A percentile compares a stretch with the other conserved stretches of the same genome.
phyloP scores from a whole-genome alignment of 1,140 invertebrate species.

The Ectropis grisescens region DNA sequence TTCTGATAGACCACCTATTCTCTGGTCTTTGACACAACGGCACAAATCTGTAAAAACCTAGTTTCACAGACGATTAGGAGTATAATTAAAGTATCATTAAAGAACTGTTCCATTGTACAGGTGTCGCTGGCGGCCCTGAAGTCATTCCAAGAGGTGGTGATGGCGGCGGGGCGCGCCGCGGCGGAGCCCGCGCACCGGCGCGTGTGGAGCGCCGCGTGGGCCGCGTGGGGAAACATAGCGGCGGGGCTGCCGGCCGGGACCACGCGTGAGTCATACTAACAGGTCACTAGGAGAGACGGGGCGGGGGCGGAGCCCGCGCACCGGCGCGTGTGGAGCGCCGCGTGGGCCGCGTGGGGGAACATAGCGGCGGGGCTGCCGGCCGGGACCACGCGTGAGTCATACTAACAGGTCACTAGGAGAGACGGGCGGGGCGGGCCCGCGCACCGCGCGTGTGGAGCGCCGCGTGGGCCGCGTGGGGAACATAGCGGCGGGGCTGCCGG shows the following conservation, averaged over 20 bases:
- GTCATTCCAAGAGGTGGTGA: slow-evolving; percentile 94
- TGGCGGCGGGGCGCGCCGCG: slow-evolving; percentile 39
- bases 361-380: slow-evolving; percentile 27
- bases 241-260: slow-evolving; percentile 9
- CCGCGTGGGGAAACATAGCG: slow-evolving; percentile 55
- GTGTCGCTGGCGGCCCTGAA: slow-evolving; percentile 95
- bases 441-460: slow-evolving; percentile 42
- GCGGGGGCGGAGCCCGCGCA: slow-evolving; percentile 24
- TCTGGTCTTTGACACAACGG: no score
- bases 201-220: slow-evolving; percentile 59
- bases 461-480: slow-evolving; percentile 59
- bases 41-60: no score
- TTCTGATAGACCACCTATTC: no score
- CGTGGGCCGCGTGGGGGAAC: slow-evolving; percentile 58
- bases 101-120: no score
- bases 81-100: no score
- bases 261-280: slow-evolving; percentile 97
- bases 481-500: slow-evolving; percentile 27
- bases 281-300: slow-evolving; percentile 77
- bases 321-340: slow-evolving; percentile 45
- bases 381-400: no score
- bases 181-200: slow-evolving; percentile 23
- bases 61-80: no score
- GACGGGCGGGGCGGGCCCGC: slow-evolving; percentile 31
- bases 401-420: slow-evolving; percentile 88